Evolutionary conservation across 2,797 vertebrate genomes (phyloP), one percentile per base, ranked within the genome.

Genomic region (Bradypodion pumilum): DNA sequence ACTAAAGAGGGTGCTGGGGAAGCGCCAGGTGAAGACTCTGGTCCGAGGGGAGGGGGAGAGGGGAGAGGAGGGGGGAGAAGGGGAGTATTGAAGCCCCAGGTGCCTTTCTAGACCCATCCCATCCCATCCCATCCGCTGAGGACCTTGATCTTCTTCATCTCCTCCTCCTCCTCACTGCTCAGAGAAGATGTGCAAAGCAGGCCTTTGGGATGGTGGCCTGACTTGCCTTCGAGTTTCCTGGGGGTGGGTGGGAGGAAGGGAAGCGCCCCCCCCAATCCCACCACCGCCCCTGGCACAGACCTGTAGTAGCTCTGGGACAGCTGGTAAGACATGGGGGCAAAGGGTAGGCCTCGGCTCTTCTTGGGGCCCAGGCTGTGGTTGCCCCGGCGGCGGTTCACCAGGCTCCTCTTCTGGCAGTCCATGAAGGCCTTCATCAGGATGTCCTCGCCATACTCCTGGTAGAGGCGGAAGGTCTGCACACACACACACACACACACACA

Each of bases 311-410:
- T 96, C 94, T 99, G 98, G 49, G 98, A 99, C 44, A 99, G 94
- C 92, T 99, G 98, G 93, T 97, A 99, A 81, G 98, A 99, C 98
- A 99, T 99, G 74, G 98, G 97, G 65, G 97, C 96, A 7, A 99
- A 98, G 88, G 98, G 98, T 89, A 99, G 89, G 0, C 96, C 97
- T 2, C 98, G 95, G 91, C 94, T 97, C 89, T 98, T 99, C 96
- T 98, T 99, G 0, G 97, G 97, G 2, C 97, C 98, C 80, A 94
- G 91, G 0, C 82, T n/a, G 87, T 97, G 95, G 88, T 84, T 97
- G 65, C 97, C 94, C 0, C 98, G 96, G 0, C 98, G 97, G 1
- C 98, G 97, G 93, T 98, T 99, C 68, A 99, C 96, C 89, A 99
- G 75, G 19, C 98, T 97, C 56, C 90, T 95, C 88, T 95, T 96